phyloP scores from a whole-genome alignment of 64 coral and sea anemone species.

The Montipora cactus region DNA sequence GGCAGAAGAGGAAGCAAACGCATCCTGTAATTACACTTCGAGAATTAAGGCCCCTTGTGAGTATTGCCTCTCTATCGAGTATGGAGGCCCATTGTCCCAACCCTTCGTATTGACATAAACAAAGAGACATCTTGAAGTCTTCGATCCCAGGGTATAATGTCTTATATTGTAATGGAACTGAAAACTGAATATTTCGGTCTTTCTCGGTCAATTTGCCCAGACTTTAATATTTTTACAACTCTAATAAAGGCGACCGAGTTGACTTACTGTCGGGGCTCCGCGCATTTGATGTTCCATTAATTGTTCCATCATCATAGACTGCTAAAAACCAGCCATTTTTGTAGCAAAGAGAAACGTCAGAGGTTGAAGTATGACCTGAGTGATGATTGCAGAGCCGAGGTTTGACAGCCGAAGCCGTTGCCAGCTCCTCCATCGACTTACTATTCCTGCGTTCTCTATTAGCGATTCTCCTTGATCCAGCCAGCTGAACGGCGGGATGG shows the following conservation, averaged over 20 bases:
- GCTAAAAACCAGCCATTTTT: conserved; percentile 53
- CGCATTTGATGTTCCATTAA: conserved; percentile 20
- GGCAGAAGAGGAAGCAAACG: not conserved
- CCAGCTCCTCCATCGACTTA: not conserved
- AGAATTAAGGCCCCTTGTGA: not conserved
- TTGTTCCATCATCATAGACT: conserved; percentile 12
- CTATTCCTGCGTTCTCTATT: not conserved
- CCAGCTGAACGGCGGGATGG: not conserved
- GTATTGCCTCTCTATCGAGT: not conserved
- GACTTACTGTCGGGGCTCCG: conserved; percentile 48
- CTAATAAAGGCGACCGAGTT: not conserved
- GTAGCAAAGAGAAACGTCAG: conserved; percentile 1
- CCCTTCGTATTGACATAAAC: not conserved
- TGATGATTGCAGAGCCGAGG: not conserved
- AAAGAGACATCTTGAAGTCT: conserved; percentile 19
- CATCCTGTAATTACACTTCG: conserved; percentile 8
- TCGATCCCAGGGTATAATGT: not conserved
- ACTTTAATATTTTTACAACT: not conserved
- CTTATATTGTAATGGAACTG: conserved; percentile 29
- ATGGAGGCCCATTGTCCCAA: conserved; percentile 38
- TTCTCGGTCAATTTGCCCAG: not conserved
- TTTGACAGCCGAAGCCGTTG: not conserved
- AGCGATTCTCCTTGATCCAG: not conserved
- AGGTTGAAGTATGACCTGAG: conserved; percentile 1
- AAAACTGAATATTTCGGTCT: conserved; percentile 1